A percentile compares a stretch with the other conserved stretches of the same genome.
These are phyloP conservation scores for Enteromius thamalakanensis DNA, from an alignment of 2,797 vertebrate genomes.

Conservation along the genomic window DNA sequence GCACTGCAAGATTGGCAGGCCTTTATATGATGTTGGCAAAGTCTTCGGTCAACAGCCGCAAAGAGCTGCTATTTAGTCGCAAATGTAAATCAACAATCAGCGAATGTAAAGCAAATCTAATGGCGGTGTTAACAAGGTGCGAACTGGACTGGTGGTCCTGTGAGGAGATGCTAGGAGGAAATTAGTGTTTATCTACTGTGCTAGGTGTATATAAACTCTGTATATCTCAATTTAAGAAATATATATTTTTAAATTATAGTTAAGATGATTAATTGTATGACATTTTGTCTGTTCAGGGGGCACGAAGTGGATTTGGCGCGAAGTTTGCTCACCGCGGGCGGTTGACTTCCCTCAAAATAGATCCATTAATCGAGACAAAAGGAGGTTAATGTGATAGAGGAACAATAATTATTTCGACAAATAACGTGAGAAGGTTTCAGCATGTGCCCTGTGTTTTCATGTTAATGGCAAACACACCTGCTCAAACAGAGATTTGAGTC, in stretches of 20 bases:
- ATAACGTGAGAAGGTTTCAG: slow-evolving; percentile 54
- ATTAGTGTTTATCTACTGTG: not conserved
- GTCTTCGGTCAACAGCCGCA: slow-evolving; percentile 73
- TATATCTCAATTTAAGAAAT: not conserved
- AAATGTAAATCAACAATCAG: slow-evolving; percentile 87
- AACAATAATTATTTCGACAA: slow-evolving; percentile 70
- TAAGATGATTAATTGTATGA: too few species aligned
- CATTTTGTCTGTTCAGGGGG: too few species aligned
- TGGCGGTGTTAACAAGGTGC: slow-evolving; percentile 87
- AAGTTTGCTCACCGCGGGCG: slow-evolving; percentile 70
- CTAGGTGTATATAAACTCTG: not conserved
- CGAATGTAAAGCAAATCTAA: slow-evolving; percentile 83
- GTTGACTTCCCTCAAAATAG: slow-evolving; percentile 73
- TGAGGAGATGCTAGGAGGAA: not conserved
- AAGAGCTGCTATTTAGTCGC: slow-evolving; percentile 60
- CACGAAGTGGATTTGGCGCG: too few species aligned
- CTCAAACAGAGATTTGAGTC: slow-evolving; percentile 61
- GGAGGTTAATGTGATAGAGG: slow-evolving; percentile 70
- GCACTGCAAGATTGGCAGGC: slow-evolving; percentile 38
- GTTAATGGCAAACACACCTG: slow-evolving; percentile 66
- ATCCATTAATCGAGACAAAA: slow-evolving; percentile 79
- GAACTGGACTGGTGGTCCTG: slow-evolving; percentile 69
- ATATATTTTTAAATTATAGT: too few species aligned
- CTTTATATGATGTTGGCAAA: slow-evolving; percentile 76
- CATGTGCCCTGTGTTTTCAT: slow-evolving; percentile 59